Base-by-base conservation (phyloP, 2,113 vertebrate genomes). In the Oenanthe oenanthe region DNA sequence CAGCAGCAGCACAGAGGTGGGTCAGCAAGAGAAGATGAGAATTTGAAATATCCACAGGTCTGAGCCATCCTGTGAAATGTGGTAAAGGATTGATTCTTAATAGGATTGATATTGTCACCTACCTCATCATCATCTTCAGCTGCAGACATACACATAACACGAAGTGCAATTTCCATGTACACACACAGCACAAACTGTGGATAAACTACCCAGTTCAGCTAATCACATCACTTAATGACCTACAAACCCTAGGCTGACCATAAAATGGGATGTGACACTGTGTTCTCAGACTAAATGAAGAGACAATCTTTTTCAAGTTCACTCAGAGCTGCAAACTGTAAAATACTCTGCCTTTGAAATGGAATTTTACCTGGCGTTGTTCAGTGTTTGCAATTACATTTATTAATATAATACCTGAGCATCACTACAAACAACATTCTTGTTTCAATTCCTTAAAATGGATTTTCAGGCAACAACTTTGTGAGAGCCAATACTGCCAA, bases 1-100 rank as follows among this genome's bases (percentile, higher is more conserved):
- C 34, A 36, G 36, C 3, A 74, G 48, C 16, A 68, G n/a, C 0
- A 0, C 28, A 10, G 17, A 53, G 25, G 24, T 21, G 0, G 0
- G 13, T 57, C 80, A 79, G 73, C 42, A 62, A 73, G 51, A 58
- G 26, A 26, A 25, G 42, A 48, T 48, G 47, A 13, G 26, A 48
- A 78, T 47, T 9, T 79, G 51, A 67, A 92, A 78, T 7, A n/a
- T 10, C 9, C 42, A 3, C 16, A 45, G 53, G 54, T 36, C 84
- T 53, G 45, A 89, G 54, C 29, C 26, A 43, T n/a, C 29, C 54
- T 3, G 0, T 26, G 60, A 79, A 24, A 58, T 0, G 4, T 32
- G 26, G 61, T 36, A 21, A 80, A 47, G 10, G 56, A 73, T 0
- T 25, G 51, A 62, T 28, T 57, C 70, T 47, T 43, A 38, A 40